Base-by-base conservation (phyloP, 2,888 invertebrate genomes). In the Himalopsyche kuldschensis region DNA sequence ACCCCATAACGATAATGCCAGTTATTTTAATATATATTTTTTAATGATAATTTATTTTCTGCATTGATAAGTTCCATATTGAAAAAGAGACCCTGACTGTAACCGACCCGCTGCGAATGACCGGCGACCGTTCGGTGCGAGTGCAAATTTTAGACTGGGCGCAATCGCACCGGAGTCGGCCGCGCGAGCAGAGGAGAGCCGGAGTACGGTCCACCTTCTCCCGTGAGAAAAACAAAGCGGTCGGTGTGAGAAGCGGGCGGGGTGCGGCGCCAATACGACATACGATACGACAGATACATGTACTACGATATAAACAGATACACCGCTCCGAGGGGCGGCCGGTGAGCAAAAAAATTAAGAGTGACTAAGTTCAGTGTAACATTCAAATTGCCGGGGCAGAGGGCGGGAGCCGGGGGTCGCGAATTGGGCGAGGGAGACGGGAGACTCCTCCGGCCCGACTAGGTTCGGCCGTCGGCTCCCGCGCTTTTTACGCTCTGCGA, bases 351-450 rank as follows among this genome's bases (percentile, higher is more conserved):
- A 85, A 82, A 83, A 83, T 81, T 82, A 79, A 85, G 81, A 85
- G 78, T 85, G 84, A 89, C 89, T 89, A 89, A 89, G 89, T 89
- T 89, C 89, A 89, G 89, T 89, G 89, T 88, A 84, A 80, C 81
- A 78, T 78, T 35, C 55, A 75, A 82, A 75, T 17, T 24, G 78
- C 63, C 77, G 82, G 75, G 24, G 76, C 41, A 48, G 81, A 47
- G 55, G 55, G 77, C 63, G 83, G 55, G 27, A 27, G 32, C 10
- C 63, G 75, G 63, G 69, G 78, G 84, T 80, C 82, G 79, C 84
- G 86, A 86, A 85, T 86, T 85, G 86, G 85, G 55, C 20, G 55
- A 55, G 55, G 55, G 41, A 41, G 41, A 41, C 41, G 41, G 41
- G 41, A 41, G 41, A 41, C 41, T 41, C 41, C 41, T 41, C 3